These are phyloP conservation scores for Helleia helle DNA, from an alignment of 2,888 invertebrate genomes.

Conservation along the genomic window DNA sequence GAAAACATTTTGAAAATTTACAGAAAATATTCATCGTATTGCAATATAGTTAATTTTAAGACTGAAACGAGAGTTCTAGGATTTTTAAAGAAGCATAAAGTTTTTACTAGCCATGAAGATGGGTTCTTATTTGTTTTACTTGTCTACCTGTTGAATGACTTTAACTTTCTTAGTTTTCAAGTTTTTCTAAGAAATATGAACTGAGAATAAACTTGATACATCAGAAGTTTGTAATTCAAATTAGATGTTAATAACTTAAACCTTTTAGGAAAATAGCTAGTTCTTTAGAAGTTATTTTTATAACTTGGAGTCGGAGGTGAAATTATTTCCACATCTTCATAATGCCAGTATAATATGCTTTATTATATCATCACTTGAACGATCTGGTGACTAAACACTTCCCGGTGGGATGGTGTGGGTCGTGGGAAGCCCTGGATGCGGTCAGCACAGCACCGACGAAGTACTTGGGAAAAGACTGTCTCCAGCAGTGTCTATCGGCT, in stretches of 20 bases:
- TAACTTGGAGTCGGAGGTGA: no score
- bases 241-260: background rate
- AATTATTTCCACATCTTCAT: no score
- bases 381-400: no score
- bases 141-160: conserved; percentile 17
- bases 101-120: conserved; percentile 16
- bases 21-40: background rate
- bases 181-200: conserved; percentile 4
- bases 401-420: no score
- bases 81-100: conserved; percentile 14
- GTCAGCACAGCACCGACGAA: no score
- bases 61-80: conserved; percentile 6
- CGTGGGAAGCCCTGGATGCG: no score
- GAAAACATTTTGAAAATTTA: background rate
- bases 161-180: conserved; percentile 16
- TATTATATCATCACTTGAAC: no score
- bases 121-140: conserved; percentile 14
- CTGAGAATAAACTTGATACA: conserved; percentile 7
- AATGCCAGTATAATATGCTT: no score
- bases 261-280: background rate
- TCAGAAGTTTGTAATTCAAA: conserved; percentile 4
- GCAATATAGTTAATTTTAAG: conserved; percentile 6
- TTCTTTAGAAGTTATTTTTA: no score
- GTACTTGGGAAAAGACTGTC: no score
- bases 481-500: no score